phyloP scores from a whole-genome alignment of 2,888 invertebrate species.

The Chesias legatella region DNA sequence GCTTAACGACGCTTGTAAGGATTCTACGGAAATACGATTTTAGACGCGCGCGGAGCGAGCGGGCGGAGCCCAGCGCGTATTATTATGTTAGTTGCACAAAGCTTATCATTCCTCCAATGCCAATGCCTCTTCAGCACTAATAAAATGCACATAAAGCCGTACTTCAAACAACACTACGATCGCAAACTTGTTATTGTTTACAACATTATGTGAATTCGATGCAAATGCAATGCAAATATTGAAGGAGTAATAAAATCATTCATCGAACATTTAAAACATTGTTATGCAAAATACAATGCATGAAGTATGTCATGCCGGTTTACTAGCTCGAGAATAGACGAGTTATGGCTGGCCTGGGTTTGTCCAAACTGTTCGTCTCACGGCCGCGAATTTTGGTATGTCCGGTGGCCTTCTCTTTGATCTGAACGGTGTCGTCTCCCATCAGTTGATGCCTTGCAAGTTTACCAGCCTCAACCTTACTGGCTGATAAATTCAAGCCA shows the following conservation, averaged over 20 bases:
- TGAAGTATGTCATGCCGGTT: slow-evolving; percentile 56
- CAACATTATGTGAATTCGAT: slow-evolving; percentile 43
- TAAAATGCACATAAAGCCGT: slow-evolving; percentile 32
- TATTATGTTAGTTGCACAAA: slow-evolving; percentile 35
- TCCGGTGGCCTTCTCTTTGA: slow-evolving; percentile 58
- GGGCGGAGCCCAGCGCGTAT: slow-evolving; percentile 42
- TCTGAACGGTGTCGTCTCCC: slow-evolving; percentile 48
- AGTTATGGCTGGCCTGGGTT: slow-evolving; percentile 62
- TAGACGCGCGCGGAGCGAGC: slow-evolving; percentile 61
- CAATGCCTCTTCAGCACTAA: slow-evolving; percentile 31
- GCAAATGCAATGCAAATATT: slow-evolving; percentile 22
- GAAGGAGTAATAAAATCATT: slow-evolving; percentile 25
- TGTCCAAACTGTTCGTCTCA: slow-evolving; percentile 45
- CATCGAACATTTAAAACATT: slow-evolving; percentile 33
- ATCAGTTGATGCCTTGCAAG: slow-evolving; percentile 38
- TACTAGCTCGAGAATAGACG: slow-evolving; percentile 54
- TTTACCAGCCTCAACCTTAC: slow-evolving; percentile 31
- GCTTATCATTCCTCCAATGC: slow-evolving; percentile 41
- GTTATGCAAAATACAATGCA: slow-evolving; percentile 58
- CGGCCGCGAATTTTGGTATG: slow-evolving; percentile 48
- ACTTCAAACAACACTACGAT: slow-evolving; percentile 41
- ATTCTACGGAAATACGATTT: slow-evolving; percentile 80
- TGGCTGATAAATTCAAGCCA: slow-evolving; percentile 44
- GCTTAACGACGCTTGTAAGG: slow-evolving; percentile 77
- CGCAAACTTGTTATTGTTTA: slow-evolving; percentile 48